phyloP scores from a whole-genome alignment of 2,888 invertebrate genomes.

The Clistopyga incitator region DNA sequence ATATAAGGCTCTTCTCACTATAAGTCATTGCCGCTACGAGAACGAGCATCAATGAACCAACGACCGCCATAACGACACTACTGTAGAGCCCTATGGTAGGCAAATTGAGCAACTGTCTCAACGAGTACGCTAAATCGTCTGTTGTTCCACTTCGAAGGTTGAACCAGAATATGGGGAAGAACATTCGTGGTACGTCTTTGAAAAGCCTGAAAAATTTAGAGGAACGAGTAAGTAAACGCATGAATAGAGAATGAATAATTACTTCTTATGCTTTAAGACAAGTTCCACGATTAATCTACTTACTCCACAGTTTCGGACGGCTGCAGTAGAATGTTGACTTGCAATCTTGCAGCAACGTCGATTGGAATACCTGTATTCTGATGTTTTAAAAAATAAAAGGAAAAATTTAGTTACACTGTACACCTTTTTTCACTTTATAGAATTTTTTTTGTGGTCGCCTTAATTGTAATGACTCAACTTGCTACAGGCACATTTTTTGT shows the following conservation, averaged over 20 bases:
- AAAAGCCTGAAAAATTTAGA: slow-evolving; percentile 86
- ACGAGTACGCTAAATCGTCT: slow-evolving; percentile 85
- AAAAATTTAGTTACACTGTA: slow-evolving; percentile 58
- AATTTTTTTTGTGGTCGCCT: neutral
- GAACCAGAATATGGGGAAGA: slow-evolving; percentile 93
- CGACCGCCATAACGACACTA: slow-evolving; percentile 84
- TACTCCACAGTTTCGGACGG: slow-evolving; percentile 88
- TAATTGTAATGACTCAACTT: too few relatives aligned
- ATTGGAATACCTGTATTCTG: slow-evolving; percentile 91
- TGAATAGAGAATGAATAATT: neutral
- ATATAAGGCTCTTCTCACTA: slow-evolving; percentile 59
- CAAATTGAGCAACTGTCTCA: slow-evolving; percentile 85
- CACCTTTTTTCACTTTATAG: slow-evolving; percentile 12
- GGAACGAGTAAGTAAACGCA: slow-evolving; percentile 20
- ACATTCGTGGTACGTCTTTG: slow-evolving; percentile 88
- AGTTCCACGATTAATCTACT: slow-evolving; percentile 80
- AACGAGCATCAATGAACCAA: slow-evolving; percentile 81
- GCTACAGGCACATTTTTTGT: too few relatives aligned
- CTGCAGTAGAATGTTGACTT: slow-evolving; percentile 91
- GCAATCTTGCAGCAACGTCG: slow-evolving; percentile 91
- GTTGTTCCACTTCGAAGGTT: slow-evolving; percentile 88
- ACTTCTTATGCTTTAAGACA: neutral
- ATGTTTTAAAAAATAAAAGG: slow-evolving; percentile 76
- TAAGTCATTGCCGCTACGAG: slow-evolving; percentile 71
- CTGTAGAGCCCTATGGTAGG: slow-evolving; percentile 85